A percentile compares a stretch with the other conserved stretches of the same genome.
phyloP scores from a whole-genome alignment of 2,888 invertebrate genomes.

The Argynnis bischoffii region DNA sequence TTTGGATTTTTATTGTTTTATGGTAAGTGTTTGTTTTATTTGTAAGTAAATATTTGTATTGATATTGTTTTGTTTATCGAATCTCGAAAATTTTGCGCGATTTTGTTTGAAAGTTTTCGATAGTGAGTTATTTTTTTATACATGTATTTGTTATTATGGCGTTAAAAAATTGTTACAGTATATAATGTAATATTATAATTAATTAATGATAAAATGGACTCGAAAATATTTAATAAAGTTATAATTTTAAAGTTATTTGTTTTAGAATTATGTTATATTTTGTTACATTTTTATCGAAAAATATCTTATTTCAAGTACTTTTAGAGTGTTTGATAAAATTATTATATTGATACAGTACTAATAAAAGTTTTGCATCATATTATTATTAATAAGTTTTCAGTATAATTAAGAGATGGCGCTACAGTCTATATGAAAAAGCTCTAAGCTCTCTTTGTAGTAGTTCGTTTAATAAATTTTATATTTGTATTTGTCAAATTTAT shows the following conservation, averaged over 20 bases:
- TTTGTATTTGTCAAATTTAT: too few relatives aligned
- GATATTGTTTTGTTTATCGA: background rate
- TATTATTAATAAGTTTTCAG: background rate
- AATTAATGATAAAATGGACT: too few relatives aligned
- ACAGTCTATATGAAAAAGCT: background rate
- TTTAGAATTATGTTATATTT: too few relatives aligned
- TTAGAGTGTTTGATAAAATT: background rate
- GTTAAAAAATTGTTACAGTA: too few relatives aligned
- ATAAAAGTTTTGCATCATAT: background rate
- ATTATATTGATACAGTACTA: background rate
- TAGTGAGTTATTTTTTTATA: too few relatives aligned
- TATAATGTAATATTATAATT: too few relatives aligned
- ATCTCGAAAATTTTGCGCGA: constrained; percentile 5
- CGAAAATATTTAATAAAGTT: too few relatives aligned
- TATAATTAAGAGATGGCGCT: constrained; percentile 1
- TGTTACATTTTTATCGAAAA: too few relatives aligned
- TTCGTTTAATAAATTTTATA: too few relatives aligned
- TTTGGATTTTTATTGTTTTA: constrained; percentile 22
- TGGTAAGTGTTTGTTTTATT: constrained; percentile 18
- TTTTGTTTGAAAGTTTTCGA: background rate
- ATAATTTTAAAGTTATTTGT: too few relatives aligned
- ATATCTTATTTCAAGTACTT: too few relatives aligned
- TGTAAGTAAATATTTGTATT: background rate
- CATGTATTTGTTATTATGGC: too few relatives aligned
- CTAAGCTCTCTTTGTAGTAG: background rate